Conservation (phyloP, 2,888 invertebrate species). For the Fragum sueziense region DNA sequence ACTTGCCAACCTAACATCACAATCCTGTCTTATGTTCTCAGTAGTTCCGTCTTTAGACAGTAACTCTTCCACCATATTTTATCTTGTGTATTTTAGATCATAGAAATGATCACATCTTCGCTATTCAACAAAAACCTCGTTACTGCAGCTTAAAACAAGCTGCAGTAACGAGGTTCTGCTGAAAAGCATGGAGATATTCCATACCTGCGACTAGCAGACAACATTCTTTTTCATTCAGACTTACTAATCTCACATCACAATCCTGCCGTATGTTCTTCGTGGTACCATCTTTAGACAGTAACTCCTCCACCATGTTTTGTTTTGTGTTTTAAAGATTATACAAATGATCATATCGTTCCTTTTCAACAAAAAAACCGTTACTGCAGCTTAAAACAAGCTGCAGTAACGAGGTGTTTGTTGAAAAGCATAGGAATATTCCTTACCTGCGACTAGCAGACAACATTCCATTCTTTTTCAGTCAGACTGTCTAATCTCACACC, state of each 20-base stretch:
- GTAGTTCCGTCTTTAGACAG: slow-evolving; percentile 52
- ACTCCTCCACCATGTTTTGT: slow-evolving; percentile 43
- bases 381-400: too few relatives aligned
- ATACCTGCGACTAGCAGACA: slow-evolving; percentile 56
- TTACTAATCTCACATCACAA: slow-evolving; percentile 42
- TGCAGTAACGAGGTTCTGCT: too few relatives aligned
- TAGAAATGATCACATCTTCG: too few relatives aligned
- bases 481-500: slow-evolving; percentile 45
- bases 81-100: too few relatives aligned
- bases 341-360: too few relatives aligned
- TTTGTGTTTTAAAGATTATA: too few relatives aligned
- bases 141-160: too few relatives aligned
- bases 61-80: slow-evolving; percentile 44
- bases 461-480: slow-evolving; percentile 52
- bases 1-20: slow-evolving; percentile 44
- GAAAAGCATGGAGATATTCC: too few relatives aligned
- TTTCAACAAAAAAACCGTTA: too few relatives aligned
- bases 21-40: slow-evolving; percentile 49
- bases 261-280: slow-evolving; percentile 51
- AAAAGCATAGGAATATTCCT: too few relatives aligned
- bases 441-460: slow-evolving; percentile 53
- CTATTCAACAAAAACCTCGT: too few relatives aligned
- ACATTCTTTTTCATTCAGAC: slow-evolving; percentile 53
- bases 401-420: too few relatives aligned
- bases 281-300: slow-evolving; percentile 50